Conservation (phyloP, 2,113 vertebrate genomes). For the Cephalopholis sonnerati region DNA sequence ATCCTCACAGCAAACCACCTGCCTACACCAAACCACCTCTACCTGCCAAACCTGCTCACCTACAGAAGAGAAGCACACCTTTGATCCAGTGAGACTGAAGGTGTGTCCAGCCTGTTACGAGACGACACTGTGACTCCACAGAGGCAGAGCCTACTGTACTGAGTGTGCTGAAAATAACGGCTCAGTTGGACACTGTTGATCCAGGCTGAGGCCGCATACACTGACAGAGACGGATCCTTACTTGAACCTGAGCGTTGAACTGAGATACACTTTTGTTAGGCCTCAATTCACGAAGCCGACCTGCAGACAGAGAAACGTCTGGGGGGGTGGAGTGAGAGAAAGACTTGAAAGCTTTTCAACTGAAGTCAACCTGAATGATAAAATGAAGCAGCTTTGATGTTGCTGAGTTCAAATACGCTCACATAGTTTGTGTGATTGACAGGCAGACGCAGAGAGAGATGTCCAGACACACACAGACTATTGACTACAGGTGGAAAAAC, state of each 20-base stretch:
- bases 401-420: constrained; percentile 35
- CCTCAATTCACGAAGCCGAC: background rate
- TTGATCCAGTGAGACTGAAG: constrained; percentile 36
- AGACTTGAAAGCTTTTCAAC: constrained; percentile 55
- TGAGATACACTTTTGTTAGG: constrained; percentile 27
- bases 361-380: constrained; percentile 50
- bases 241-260: constrained; percentile 27
- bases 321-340: constrained; percentile 9
- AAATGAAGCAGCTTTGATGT: constrained; percentile 65
- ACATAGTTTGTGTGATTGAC: constrained; percentile 46
- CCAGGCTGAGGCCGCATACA: constrained; percentile 8
- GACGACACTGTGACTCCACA: constrained; percentile 13
- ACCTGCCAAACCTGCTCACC: constrained; percentile 77
- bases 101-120: background rate
- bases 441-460: background rate
- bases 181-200: constrained; percentile 1
- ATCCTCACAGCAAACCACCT: constrained; percentile 7
- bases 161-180: background rate
- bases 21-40: constrained; percentile 61
- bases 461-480: constrained; percentile 16
- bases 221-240: constrained; percentile 25
- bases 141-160: background rate
- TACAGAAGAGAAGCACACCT: constrained; percentile 45
- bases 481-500: background rate
- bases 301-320: constrained; percentile 26